Conservation (phyloP, 2,888 invertebrate species). For the Salpingus planirostris region DNA sequence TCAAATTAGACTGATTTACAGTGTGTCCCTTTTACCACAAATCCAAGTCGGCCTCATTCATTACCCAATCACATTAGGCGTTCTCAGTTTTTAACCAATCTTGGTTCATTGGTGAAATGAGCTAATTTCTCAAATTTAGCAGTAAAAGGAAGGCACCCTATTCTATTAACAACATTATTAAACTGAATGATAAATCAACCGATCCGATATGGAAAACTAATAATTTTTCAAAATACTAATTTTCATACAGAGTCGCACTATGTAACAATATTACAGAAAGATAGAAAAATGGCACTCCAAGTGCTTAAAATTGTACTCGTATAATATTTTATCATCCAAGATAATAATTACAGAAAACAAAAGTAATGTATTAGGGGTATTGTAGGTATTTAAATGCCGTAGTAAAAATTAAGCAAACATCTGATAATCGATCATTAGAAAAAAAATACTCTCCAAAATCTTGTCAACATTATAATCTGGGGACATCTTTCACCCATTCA, state of each 20-base stretch:
- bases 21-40: too few species aligned
- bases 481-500: slow-evolving; percentile 13
- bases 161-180: slow-evolving; percentile 2
- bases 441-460: slow-evolving; percentile 27
- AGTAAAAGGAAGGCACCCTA: slow-evolving; percentile 6
- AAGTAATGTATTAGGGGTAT: too few species aligned
- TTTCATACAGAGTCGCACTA: slow-evolving; percentile 5
- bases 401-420: slow-evolving; percentile 25
- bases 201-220: too few species aligned
- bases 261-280: slow-evolving; percentile 4
- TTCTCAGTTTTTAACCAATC: slow-evolving; percentile 21
- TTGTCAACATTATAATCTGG: slow-evolving; percentile 8
- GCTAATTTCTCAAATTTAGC: slow-evolving; percentile 1
- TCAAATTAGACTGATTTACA: too few species aligned
- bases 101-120: slow-evolving; percentile 14
- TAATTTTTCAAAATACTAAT: too few species aligned
- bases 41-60: too few species aligned
- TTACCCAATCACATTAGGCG: too few species aligned
- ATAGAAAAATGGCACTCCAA: slow-evolving; percentile 10
- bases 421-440: too few species aligned
- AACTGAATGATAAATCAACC: too few species aligned
- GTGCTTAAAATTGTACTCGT: too few species aligned
- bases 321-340: too few species aligned
- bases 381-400: slow-evolving; percentile 41
- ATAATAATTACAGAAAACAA: slow-evolving; percentile 28